These are phyloP conservation scores for Plebejus argus DNA, from an alignment of 2,888 invertebrate genomes.

Conservation along the genomic window DNA sequence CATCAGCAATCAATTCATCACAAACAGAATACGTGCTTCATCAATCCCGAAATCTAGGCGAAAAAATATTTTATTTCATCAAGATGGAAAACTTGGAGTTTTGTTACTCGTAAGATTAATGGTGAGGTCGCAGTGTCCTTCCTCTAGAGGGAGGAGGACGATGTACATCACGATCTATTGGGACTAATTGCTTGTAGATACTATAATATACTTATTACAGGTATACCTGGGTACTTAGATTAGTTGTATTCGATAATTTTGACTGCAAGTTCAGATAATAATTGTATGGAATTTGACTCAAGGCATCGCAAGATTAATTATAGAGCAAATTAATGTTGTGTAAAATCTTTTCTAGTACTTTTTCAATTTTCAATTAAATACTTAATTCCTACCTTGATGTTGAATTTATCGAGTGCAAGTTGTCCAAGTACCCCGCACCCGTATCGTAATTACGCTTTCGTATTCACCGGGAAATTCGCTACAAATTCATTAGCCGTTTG, in stretches of 20 bases:
- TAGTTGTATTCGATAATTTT: neutral
- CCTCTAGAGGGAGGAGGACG: slow-evolving; percentile 46
- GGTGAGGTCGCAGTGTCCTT: slow-evolving; percentile 53
- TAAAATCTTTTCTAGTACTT: neutral
- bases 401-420: neutral
- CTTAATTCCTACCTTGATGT: neutral
- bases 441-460: slow-evolving; percentile 54
- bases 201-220: slow-evolving; percentile 47
- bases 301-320: neutral
- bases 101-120: slow-evolving; percentile 75
- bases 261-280: neutral
- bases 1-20: slow-evolving; percentile 17
- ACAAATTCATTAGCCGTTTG: slow-evolving; percentile 45
- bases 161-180: slow-evolving; percentile 52
- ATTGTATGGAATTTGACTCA: neutral
- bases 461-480: slow-evolving; percentile 39
- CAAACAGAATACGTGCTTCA: slow-evolving; percentile 6
- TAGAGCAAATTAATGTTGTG: too few species aligned
- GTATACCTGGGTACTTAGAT: slow-evolving; percentile 47
- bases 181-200: slow-evolving; percentile 61
- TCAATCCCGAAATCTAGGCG: slow-evolving; percentile 29
- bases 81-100: slow-evolving; percentile 59
- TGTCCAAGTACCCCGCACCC: slow-evolving; percentile 50
- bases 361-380: too few species aligned
- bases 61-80: slow-evolving; percentile 58